phyloP scores from a whole-genome alignment of 2,113 vertebrate genomes.

The Puma concolor region DNA sequence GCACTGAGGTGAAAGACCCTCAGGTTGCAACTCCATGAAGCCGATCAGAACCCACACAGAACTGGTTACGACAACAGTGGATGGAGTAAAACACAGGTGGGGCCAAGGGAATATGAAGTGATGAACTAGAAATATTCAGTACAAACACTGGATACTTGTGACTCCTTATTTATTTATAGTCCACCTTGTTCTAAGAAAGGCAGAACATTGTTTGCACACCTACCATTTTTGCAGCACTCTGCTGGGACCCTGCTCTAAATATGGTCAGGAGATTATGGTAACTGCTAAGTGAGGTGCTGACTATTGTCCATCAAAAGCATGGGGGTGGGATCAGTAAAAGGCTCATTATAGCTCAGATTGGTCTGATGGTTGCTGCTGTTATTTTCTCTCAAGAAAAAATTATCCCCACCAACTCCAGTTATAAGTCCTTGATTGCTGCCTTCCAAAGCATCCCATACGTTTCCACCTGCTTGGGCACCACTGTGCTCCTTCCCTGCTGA shows the following conservation, averaged over 20 bases:
- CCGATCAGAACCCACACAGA: background rate
- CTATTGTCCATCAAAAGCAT: background rate
- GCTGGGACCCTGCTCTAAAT: background rate
- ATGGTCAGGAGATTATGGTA: background rate
- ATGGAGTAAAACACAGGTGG: background rate
- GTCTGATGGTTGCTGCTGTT: background rate
- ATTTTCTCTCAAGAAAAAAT: constrained; percentile 19
- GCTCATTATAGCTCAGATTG: background rate
- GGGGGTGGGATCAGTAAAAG: background rate
- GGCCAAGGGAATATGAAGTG: background rate
- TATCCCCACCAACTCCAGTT: background rate
- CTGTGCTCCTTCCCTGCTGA: background rate
- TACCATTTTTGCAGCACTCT: background rate
- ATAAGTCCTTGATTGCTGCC: background rate
- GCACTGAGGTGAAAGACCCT: background rate
- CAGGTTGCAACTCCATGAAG: background rate
- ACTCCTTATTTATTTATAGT: background rate
- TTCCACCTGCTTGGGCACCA: background rate
- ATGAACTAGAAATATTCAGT: background rate
- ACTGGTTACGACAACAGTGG: background rate
- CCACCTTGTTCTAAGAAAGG: background rate
- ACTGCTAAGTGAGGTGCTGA: background rate
- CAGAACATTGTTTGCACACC: background rate
- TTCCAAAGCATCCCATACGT: background rate
- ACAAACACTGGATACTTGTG: background rate